Evolutionary conservation across 2,888 invertebrate species (phyloP).

Genomic region (Drosophila incognita): DNA sequence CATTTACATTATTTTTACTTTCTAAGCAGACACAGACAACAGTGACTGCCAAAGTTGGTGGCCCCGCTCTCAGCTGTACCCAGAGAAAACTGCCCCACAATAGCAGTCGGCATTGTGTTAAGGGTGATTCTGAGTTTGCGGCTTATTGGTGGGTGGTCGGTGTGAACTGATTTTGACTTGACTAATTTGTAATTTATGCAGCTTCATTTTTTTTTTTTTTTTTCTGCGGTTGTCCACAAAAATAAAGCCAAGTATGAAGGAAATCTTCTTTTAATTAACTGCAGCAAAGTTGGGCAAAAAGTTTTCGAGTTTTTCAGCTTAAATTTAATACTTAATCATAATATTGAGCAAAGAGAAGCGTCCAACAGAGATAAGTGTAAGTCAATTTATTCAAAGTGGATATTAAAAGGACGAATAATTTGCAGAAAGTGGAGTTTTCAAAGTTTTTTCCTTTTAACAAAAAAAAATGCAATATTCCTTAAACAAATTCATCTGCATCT

Average conservation of each 20-base stretch:
- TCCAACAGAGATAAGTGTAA: not conserved
- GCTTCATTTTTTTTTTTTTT: conserved; percentile 6
- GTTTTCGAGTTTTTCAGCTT: not conserved
- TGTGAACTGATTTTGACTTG: conserved; percentile 53
- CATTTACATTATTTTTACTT: conserved; percentile 83
- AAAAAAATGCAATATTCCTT: not conserved
- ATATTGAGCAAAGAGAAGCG: not conserved
- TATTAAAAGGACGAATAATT: not conserved
- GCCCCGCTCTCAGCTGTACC: conserved; percentile 43
- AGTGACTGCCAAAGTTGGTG: conserved; percentile 44
- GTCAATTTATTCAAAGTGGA: conserved; percentile 1
- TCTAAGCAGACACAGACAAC: conserved; percentile 65
- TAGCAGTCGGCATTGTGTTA: not conserved
- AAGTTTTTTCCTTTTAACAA: not conserved
- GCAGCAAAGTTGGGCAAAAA: conserved; percentile 17
- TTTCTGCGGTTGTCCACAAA: conserved; percentile 23
- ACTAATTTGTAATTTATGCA: conserved; percentile 80
- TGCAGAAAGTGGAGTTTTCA: not conserved
- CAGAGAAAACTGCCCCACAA: conserved; percentile 9
- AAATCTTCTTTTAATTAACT: conserved; percentile 74
- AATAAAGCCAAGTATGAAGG: conserved; percentile 26
- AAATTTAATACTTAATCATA: conserved; percentile 22
- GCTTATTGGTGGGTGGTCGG: conserved; percentile 22
- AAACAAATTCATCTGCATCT: not conserved
- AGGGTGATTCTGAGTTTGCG: conserved; percentile 21